Base-by-base conservation (phyloP, 2,888 invertebrate species). In the Trachelus tabidus region DNA sequence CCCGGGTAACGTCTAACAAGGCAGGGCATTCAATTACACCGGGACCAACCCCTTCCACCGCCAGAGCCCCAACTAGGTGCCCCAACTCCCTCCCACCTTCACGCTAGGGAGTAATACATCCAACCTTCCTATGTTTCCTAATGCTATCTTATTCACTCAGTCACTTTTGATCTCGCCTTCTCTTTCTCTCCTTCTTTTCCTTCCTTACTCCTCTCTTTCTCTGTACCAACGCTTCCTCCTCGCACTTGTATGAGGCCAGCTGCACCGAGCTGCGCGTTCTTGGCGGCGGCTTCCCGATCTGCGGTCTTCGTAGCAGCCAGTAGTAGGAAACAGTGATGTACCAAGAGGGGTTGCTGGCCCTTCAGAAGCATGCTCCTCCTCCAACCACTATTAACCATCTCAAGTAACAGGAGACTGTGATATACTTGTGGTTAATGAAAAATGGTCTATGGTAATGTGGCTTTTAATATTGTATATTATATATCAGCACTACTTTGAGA, bases 1-100 rank as follows among this genome's bases (percentile, higher is more conserved):
- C 84, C 82, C 80, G 85, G 86, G 85, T 88, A 86, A 86, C 85
- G 85, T 87, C 89, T 87, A 89, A 88, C 88, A 85, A 86, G 86
- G 84, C 86, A 85, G 87, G 87, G 88, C 89, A 89, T 90, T 90
- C 90, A 90, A 90, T 90, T 90, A 87, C 89, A 86, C 86, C 87
- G 87, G 69, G 69, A 68, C 69, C 77, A 37, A 87, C 84, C 83
- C 83, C 73, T 74, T 77, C 71, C 69, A 11, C 12, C 56, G n/a
- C 9, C 23, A 12, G 1, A n/a, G 30, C 56, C 4, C 56, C 31
- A 56, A 56, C 34, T 79, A 23, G 73, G 33, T 15, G 56, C 23
- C 9, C 56, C 23, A 23, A 23, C 40, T 40, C 37, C 34, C 34
- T 12, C 35, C 56, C 23, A 9, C 23, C 23, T 56, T 56, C 56